Base-by-base conservation (phyloP, 2,888 invertebrate genomes). In the Theodoxus fluviatilis region DNA sequence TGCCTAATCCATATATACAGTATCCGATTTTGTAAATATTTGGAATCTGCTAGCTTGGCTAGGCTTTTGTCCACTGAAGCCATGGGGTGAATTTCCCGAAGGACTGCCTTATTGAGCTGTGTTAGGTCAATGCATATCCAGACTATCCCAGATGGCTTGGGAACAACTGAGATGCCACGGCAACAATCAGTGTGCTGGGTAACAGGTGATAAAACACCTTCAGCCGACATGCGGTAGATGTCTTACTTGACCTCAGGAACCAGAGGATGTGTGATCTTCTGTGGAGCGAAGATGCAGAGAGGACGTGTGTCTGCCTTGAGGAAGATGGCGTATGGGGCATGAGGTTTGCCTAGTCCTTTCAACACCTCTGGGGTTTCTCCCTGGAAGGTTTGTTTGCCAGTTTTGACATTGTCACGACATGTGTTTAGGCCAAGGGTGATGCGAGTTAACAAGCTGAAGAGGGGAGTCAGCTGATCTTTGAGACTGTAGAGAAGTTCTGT, bases 161-260 rank as follows among this genome's bases (percentile, higher is more conserved):
- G 73, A 18, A 74, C 72, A 1, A 74, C 73, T 2, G 74, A 73
- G 37, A 74, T 70, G 6, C 64, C 68, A 31, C 71, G 61, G 61
- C 73, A 72, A 76, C 76, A 75, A 25, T 68, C 71, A 37, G 74
- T 74, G 1, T 73, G 77, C 69, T 74, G 70, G 18, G 68, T 71
- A 12, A 76, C 72, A 12, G 28, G 31, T 55, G 68, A 65, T 47
- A 77, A 73, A 37, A 74, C 74, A 9, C 72, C 71, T 7, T 68
- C n/a, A 1, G 18, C 38, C 37, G 25, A 33, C 70, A 70, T 70
- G 3, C 43, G 35, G 3, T 63, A 38, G 3, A 71, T 15, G 55
- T 64, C 64, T 43, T 37, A 15, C 55, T 69, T 69, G 3, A 71
- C 66, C 28, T 65, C 47, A 18, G 69, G 66, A 4, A 71, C 18